Percentiles rank a stretch among this genome's conserved stretches.
phyloP scores from a whole-genome alignment of 2,113 vertebrate species.

The Thamnaconus septentrionalis region DNA sequence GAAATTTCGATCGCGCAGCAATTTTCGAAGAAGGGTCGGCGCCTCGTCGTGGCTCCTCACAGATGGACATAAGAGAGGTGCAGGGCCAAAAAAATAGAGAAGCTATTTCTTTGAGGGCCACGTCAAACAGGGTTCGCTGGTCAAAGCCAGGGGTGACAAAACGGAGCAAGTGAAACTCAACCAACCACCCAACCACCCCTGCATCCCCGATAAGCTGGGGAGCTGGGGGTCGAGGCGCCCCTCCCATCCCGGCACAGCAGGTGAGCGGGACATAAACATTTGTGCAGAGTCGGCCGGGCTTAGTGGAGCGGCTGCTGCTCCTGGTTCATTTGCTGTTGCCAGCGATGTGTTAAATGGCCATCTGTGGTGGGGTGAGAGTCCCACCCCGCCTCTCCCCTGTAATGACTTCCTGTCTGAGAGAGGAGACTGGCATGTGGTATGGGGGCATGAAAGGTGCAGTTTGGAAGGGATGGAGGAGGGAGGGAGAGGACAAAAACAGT shows the following conservation, averaged over 20 bases:
- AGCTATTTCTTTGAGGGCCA: not conserved
- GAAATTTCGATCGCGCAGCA: conserved; percentile 33
- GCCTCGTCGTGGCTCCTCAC: no score
- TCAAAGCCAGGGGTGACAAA: not conserved
- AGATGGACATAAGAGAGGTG: no score
- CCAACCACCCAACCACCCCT: no score
- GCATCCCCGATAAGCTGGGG: conserved; percentile 14
- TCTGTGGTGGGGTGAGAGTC: conserved; percentile 65
- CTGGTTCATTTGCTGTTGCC: conserved; percentile 69
- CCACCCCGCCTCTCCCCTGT: conserved; percentile 17
- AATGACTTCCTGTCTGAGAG: conserved; percentile 65
- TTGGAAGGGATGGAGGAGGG: not conserved
- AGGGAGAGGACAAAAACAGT: no score
- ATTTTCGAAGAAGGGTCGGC: no score
- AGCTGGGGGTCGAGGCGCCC: conserved; percentile 27
- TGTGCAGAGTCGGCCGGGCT: conserved; percentile 53
- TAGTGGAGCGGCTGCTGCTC: conserved; percentile 51
- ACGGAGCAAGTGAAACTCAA: no score
- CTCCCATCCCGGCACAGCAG: conserved; percentile 53
- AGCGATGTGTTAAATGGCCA: conserved; percentile 75
- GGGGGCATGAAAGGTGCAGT: conserved; percentile 27
- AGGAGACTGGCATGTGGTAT: conserved; percentile 34
- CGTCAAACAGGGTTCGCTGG: conserved; percentile 15
- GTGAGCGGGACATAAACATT: conserved; percentile 65
- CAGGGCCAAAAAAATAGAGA: no score